Evolutionary conservation across 2,888 invertebrate genomes (phyloP).

Genomic region (Sussaba pulchella): DNA sequence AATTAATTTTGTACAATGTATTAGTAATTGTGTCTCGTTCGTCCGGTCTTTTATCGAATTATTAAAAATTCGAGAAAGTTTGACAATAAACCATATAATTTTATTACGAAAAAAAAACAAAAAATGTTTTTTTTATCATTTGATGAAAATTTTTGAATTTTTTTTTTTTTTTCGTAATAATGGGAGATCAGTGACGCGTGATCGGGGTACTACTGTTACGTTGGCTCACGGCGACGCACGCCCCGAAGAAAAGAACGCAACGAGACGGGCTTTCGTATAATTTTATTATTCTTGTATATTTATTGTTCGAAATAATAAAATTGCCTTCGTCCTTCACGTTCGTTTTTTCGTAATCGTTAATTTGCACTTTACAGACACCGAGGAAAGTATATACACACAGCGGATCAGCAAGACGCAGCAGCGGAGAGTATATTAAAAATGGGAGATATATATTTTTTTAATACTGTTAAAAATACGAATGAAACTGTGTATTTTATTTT

Average conservation of each 20-base stretch:
- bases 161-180: slow-evolving; percentile 29
- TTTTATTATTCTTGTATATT: too few relatives aligned
- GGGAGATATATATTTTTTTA: too few relatives aligned
- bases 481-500: too few relatives aligned
- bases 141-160: background rate
- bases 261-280: slow-evolving; percentile 28
- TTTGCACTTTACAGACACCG: slow-evolving; percentile 61
- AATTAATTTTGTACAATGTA: slow-evolving; percentile 9
- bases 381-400: slow-evolving; percentile 48
- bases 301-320: slow-evolving; percentile 7
- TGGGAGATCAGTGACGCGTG: slow-evolving; percentile 60
- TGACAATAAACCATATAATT: background rate
- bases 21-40: slow-evolving; percentile 53
- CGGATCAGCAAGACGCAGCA: slow-evolving; percentile 60
- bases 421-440: slow-evolving; percentile 47
- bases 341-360: slow-evolving; percentile 57
- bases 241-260: slow-evolving; percentile 58
- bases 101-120: too few relatives aligned
- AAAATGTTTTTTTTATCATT: slow-evolving; percentile 4
- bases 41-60: slow-evolving; percentile 63
- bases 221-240: slow-evolving; percentile 80
- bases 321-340: slow-evolving; percentile 46
- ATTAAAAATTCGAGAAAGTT: background rate
- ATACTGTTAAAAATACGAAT: too few relatives aligned
- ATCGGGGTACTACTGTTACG: slow-evolving; percentile 64